Conservation (phyloP, 2,797 vertebrate species). For the Enteromius afrohamiltoni region DNA sequence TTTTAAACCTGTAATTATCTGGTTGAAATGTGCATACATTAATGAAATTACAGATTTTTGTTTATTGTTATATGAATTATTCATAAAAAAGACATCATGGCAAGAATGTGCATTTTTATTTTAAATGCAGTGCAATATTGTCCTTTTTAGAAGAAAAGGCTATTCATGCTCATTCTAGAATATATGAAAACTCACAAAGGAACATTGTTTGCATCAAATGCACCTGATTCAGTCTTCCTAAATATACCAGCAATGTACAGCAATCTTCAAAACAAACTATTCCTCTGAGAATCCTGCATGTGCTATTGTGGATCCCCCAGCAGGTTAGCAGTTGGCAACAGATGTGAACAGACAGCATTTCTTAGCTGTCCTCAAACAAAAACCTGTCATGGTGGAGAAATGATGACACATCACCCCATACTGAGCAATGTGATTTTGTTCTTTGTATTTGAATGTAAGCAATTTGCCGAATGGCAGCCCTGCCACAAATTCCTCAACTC, state of each 20-base stretch:
- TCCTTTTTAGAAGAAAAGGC: background rate
- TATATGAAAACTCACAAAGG: background rate
- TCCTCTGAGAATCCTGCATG: background rate
- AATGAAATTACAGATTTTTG: background rate
- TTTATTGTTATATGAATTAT: constrained; percentile 1
- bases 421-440: background rate
- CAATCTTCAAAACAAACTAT: constrained; percentile 9
- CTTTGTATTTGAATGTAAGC: background rate
- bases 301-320: background rate
- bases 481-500: constrained; percentile 12
- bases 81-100: background rate
- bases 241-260: background rate
- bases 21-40: background rate
- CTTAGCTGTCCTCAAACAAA: constrained; percentile 12
- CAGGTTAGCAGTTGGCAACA: constrained; percentile 12
- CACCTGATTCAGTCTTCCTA: background rate
- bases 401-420: constrained; percentile 16
- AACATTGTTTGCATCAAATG: background rate
- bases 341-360: background rate
- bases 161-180: constrained; percentile 1
- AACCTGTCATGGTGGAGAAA: constrained; percentile 19
- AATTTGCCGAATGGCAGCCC: background rate
- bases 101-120: background rate
- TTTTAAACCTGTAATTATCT: background rate
- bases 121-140: background rate